These are phyloP conservation scores for Diadegma fenestrale DNA, from an alignment of 2,888 invertebrate genomes.

Conservation along the genomic window DNA sequence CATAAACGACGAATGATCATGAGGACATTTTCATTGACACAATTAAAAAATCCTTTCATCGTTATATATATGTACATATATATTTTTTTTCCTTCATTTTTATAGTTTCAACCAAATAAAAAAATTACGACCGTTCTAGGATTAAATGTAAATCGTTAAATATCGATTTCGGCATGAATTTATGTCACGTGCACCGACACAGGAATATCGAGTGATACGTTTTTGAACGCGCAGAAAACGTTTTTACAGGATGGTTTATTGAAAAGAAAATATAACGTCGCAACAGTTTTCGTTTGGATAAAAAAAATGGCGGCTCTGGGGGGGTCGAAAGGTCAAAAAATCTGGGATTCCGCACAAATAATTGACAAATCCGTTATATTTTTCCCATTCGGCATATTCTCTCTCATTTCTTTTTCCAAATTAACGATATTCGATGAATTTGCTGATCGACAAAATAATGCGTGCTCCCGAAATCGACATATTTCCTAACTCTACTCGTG, in stretches of 20 bases:
- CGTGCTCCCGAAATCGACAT: constrained; percentile 40
- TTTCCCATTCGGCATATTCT: constrained; percentile 6
- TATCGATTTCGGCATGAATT: constrained; percentile 75
- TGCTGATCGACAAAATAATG: constrained; percentile 38
- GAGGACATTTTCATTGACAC: constrained; percentile 76
- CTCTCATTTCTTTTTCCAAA: constrained; percentile 19
- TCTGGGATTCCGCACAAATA: constrained; percentile 60
- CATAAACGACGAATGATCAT: constrained; percentile 73
- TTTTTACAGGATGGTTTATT: constrained; percentile 62
- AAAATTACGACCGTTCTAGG: constrained; percentile 74
- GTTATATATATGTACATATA: constrained; percentile 45
- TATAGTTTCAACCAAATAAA: constrained; percentile 72
- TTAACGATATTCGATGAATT: constrained; percentile 44
- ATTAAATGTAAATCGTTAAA: constrained; percentile 76
- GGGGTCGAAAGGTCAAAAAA: constrained; percentile 42
- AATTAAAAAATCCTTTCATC: constrained; percentile 65
- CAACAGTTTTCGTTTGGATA: constrained; percentile 35
- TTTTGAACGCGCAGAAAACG: constrained; percentile 37
- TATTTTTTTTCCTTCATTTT: constrained; percentile 45
- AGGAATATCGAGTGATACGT: constrained; percentile 54
- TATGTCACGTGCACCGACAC: constrained; percentile 76
- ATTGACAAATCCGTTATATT: constrained; percentile 63
- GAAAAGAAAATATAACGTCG: constrained; percentile 51
- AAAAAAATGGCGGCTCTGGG: constrained; percentile 58
- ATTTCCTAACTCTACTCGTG: constrained; percentile 49